These are phyloP conservation scores for Maconellicoccus hirsutus DNA, from an alignment of 1,140 invertebrate species.

Conservation along the genomic window DNA sequence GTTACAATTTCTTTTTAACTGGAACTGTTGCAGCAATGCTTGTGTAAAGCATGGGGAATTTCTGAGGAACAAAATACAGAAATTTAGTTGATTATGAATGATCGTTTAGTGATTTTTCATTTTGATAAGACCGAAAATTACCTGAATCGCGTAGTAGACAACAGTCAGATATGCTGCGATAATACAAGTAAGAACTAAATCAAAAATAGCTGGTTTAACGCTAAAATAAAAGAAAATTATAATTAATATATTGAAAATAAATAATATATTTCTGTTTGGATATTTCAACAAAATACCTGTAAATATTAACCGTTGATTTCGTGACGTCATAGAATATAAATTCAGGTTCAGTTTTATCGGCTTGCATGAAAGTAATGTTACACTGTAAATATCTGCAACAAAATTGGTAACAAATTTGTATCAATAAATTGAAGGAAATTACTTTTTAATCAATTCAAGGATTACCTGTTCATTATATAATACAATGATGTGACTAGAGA, in stretches of 20 bases:
- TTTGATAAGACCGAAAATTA: too few species aligned
- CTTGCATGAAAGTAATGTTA: slow-evolving; percentile 27
- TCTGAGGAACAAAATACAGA: neutral
- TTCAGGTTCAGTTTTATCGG: slow-evolving; percentile 81
- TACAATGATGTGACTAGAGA: slow-evolving; percentile 51
- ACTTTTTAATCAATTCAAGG: slow-evolving; percentile 57
- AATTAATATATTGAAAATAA: neutral
- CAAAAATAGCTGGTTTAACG: slow-evolving; percentile 95
- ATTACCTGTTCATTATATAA: slow-evolving; percentile 57
- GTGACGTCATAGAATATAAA: slow-evolving; percentile 81
- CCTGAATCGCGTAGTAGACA: slow-evolving; percentile 70
- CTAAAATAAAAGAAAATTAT: slow-evolving; percentile 44
- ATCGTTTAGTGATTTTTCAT: neutral
- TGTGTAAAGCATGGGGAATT: neutral
- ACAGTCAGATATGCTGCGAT: slow-evolving; percentile 70
- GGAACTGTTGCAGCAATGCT: neutral
- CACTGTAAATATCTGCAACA: neutral
- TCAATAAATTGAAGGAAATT: too few species aligned
- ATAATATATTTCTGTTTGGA: neutral
- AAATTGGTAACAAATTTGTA: too few species aligned
- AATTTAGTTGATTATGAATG: neutral
- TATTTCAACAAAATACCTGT: slow-evolving; percentile 48
- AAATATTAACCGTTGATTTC: slow-evolving; percentile 67
- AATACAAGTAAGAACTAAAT: slow-evolving; percentile 78
- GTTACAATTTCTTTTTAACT: neutral